phyloP scores from a whole-genome alignment of 2,888 invertebrate genomes.

The Eupeodes latifasciatus region DNA sequence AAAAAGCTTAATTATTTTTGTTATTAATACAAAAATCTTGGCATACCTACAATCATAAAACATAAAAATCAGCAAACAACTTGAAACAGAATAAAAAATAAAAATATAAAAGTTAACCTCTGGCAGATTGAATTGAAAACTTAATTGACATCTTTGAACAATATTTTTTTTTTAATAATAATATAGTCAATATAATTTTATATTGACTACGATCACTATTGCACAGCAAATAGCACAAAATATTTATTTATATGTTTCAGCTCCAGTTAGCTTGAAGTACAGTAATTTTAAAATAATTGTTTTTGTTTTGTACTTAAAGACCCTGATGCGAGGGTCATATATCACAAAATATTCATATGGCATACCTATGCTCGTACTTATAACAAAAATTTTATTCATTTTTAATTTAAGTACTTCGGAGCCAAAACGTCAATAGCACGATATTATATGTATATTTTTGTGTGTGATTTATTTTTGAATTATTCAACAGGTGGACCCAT shows the following conservation, averaged over 20 bases:
- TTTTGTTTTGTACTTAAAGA: constrained; percentile 15
- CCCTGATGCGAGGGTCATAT: constrained; percentile 37
- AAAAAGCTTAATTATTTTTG: constrained; percentile 9
- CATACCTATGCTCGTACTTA: not conserved
- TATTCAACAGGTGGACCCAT: constrained; percentile 58
- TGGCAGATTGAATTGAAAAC: constrained; percentile 17
- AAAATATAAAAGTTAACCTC: not conserved
- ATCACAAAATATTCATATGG: constrained; percentile 9
- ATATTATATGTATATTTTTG: not conserved
- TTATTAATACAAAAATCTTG: not conserved
- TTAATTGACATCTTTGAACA: constrained; percentile 36
- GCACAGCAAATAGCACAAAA: too few relatives aligned
- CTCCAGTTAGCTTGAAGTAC: constrained; percentile 25
- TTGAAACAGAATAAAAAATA: constrained; percentile 10
- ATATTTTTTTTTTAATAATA: not conserved
- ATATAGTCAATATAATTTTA: not conserved
- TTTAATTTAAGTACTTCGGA: constrained; percentile 22
- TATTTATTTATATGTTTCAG: constrained; percentile 19
- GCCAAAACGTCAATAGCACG: constrained; percentile 36
- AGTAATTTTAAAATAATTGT: not conserved
- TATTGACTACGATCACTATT: constrained; percentile 4
- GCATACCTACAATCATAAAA: not conserved
- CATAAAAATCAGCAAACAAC: not conserved
- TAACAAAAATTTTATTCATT: not conserved
- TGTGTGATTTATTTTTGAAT: constrained; percentile 51